These are phyloP conservation scores for Oreochromis spilurus DNA, from an alignment of 2,113 vertebrate genomes.

Conservation along the genomic window DNA sequence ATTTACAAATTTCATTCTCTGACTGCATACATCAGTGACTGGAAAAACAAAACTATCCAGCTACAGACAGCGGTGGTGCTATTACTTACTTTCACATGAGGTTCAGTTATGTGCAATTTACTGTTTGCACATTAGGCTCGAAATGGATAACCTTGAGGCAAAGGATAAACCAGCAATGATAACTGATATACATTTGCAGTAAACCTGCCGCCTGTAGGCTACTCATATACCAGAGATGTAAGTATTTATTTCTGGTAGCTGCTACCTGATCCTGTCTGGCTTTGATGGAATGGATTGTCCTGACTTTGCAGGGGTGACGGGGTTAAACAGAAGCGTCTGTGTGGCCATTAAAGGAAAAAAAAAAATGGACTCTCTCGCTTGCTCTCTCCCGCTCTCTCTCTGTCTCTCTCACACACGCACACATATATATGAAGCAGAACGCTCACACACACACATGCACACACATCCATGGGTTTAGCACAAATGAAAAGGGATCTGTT, in stretches of 20 bases:
- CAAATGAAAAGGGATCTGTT: constrained; percentile 41
- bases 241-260: constrained; percentile 3
- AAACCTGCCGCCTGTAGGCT: not conserved
- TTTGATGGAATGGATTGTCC: constrained; percentile 21
- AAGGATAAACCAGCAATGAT: not conserved
- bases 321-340: constrained; percentile 36
- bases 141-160: not conserved
- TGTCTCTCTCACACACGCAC: not conserved
- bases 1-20: not conserved
- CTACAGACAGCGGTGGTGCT: not conserved
- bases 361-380: not conserved
- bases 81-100: not conserved
- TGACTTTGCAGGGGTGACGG: constrained; percentile 15
- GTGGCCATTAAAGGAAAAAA: not conserved
- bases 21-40: not conserved
- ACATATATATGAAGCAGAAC: not conserved
- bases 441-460: not conserved
- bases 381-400: not conserved
- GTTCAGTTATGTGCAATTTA: not conserved
- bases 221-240: not conserved
- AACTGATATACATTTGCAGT: not conserved
- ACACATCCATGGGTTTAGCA: not conserved
- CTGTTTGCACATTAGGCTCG: not conserved
- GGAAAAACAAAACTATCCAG: not conserved
- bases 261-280: not conserved